These are phyloP conservation scores for Limnephilus lunatus DNA, from an alignment of 2,888 invertebrate species.

Conservation along the genomic window DNA sequence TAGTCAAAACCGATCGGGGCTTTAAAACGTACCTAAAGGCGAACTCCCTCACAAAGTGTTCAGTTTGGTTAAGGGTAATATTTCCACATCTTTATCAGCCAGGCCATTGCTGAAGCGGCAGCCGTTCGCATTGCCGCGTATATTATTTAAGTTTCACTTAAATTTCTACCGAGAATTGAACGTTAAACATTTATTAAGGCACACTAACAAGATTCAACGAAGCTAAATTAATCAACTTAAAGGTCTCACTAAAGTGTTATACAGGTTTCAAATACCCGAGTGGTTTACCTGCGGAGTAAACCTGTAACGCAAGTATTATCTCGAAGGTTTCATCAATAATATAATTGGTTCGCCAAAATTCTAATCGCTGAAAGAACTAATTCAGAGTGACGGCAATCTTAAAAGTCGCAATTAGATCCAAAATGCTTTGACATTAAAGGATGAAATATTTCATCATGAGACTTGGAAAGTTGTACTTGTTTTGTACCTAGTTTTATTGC, in stretches of 20 bases:
- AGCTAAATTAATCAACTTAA: conserved; percentile 2
- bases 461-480: background rate
- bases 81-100: background rate
- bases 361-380: background rate
- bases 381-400: background rate
- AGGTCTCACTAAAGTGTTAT: background rate
- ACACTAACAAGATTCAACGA: background rate
- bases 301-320: background rate
- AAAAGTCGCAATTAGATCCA: background rate
- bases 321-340: background rate
- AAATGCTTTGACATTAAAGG: background rate
- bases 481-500: background rate
- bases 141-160: background rate
- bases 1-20: background rate
- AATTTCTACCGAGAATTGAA: background rate
- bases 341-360: background rate
- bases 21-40: background rate
- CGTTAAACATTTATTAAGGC: background rate
- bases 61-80: background rate
- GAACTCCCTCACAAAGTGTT: background rate
- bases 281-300: background rate
- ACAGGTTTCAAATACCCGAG: background rate
- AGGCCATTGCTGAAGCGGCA: background rate
- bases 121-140: background rate
- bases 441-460: too few relatives aligned